phyloP scores from a whole-genome alignment of 2,888 invertebrate species.

The Odontomyia ornata region DNA sequence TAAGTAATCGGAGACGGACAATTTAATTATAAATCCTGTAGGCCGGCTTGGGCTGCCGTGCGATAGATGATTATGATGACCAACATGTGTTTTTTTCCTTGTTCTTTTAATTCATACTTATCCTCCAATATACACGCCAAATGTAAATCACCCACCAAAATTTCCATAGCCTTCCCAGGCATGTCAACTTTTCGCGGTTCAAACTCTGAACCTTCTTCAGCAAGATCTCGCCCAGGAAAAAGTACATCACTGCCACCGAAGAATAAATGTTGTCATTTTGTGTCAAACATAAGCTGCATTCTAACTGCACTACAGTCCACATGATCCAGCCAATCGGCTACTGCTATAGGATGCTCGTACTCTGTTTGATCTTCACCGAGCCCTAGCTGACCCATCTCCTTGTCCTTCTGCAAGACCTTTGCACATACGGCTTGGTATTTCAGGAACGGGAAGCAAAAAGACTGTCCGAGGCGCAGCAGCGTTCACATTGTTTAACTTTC shows the following conservation, averaged over 20 bases:
- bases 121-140: slow-evolving; percentile 85
- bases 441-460: slow-evolving; percentile 58
- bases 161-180: slow-evolving; percentile 71
- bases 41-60: too few relatives aligned
- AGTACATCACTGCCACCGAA: slow-evolving; percentile 95
- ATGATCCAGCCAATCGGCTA: slow-evolving; percentile 67
- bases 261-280: slow-evolving; percentile 76
- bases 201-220: slow-evolving; percentile 81
- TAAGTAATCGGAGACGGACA: too few relatives aligned
- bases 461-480: slow-evolving; percentile 52
- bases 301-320: slow-evolving; percentile 88
- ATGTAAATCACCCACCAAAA: slow-evolving; percentile 95
- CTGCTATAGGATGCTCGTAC: slow-evolving; percentile 70
- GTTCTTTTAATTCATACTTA: too few relatives aligned
- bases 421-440: slow-evolving; percentile 66
- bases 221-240: slow-evolving; percentile 86
- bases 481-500: not conserved
- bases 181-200: slow-evolving; percentile 74
- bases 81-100: too few relatives aligned
- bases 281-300: slow-evolving; percentile 90
- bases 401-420: slow-evolving; percentile 81
- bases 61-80: too few relatives aligned
- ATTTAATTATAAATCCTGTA: too few relatives aligned
- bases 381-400: slow-evolving; percentile 92
- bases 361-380: slow-evolving; percentile 85